Percentiles rank a stretch among this genome's conserved stretches.
Evolutionary conservation across 2,113 vertebrate genomes (phyloP).

Genomic region (Aptenodytes patagonicus): DNA sequence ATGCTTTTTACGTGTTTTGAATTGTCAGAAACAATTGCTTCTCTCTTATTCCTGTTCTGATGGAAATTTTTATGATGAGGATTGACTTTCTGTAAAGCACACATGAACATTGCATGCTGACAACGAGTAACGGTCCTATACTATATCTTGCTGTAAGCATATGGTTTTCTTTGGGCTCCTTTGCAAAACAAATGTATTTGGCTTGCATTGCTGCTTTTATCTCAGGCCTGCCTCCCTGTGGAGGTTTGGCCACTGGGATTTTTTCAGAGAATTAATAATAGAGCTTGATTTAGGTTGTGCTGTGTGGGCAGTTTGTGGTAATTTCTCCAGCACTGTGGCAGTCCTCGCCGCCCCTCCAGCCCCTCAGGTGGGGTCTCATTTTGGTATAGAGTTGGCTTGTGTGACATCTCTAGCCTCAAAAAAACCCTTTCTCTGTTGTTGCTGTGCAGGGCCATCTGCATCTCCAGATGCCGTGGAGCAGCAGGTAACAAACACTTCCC

Average conservation of each 20-base stretch:
- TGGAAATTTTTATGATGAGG: neutral
- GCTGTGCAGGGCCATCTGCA: accelerated
- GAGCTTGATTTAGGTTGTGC: neutral
- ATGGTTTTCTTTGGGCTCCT: neutral
- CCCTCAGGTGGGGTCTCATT: neutral
- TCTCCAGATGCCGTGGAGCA: neutral
- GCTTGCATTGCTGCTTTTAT: neutral
- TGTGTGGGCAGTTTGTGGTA: neutral
- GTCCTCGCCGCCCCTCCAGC: neutral
- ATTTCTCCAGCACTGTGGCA: neutral
- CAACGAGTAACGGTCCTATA: accelerated
- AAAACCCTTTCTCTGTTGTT: accelerated
- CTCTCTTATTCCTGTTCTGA: neutral
- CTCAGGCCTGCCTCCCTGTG: neutral
- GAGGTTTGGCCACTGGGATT: neutral
- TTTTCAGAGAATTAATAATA: neutral
- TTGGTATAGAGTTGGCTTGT: neutral
- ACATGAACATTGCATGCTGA: accelerated
- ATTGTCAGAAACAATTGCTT: neutral
- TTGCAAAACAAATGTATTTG: neutral
- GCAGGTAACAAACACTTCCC: neutral
- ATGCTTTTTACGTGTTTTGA: neutral
- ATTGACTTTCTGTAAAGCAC: neutral
- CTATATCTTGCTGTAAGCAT: neutral
- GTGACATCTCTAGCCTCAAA: neutral